These are phyloP conservation scores for Protobothrops flavoviridis DNA, from an alignment of 2,113 vertebrate species.

Conservation along the genomic window DNA sequence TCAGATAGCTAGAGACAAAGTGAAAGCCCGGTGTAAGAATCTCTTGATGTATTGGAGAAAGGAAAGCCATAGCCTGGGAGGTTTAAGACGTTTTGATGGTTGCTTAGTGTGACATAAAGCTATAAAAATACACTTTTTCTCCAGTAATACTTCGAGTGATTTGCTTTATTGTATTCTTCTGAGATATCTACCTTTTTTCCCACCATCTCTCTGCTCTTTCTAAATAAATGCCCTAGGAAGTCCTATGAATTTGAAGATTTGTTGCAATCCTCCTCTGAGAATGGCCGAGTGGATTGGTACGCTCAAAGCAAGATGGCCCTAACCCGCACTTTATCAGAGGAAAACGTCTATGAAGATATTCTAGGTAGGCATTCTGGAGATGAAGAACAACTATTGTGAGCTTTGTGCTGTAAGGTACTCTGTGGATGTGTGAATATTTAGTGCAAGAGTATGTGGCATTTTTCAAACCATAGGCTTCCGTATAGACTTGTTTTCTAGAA, in stretches of 20 bases:
- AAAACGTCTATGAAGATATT: slow-evolving; percentile 97
- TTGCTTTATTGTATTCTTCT: not conserved
- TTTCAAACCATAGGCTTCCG: not conserved
- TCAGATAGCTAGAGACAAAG: too few relatives aligned
- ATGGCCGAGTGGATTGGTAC: slow-evolving; percentile 86
- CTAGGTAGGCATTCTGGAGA: slow-evolving; percentile 77
- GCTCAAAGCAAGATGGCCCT: slow-evolving; percentile 90
- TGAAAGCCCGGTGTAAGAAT: not conserved
- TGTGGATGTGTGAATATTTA: not conserved
- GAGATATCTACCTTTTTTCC: not conserved
- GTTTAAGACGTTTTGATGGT: not conserved
- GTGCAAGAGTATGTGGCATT: not conserved
- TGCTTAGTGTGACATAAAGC: not conserved
- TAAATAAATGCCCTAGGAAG: slow-evolving; percentile 75
- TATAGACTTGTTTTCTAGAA: not conserved
- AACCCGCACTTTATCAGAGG: slow-evolving; percentile 95
- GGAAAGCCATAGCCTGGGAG: not conserved
- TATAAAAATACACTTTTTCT: fast-evolving
- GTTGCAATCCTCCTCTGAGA: slow-evolving; percentile 83
- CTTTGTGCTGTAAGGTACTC: not conserved
- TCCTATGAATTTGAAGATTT: slow-evolving; percentile 97
- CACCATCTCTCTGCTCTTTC: not conserved
- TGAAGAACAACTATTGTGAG: too few relatives aligned
- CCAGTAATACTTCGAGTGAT: not conserved
- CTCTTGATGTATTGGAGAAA: not conserved